These are phyloP conservation scores for Muricea muricata DNA, from an alignment of 92 coral and sea anemone species.

Conservation along the genomic window DNA sequence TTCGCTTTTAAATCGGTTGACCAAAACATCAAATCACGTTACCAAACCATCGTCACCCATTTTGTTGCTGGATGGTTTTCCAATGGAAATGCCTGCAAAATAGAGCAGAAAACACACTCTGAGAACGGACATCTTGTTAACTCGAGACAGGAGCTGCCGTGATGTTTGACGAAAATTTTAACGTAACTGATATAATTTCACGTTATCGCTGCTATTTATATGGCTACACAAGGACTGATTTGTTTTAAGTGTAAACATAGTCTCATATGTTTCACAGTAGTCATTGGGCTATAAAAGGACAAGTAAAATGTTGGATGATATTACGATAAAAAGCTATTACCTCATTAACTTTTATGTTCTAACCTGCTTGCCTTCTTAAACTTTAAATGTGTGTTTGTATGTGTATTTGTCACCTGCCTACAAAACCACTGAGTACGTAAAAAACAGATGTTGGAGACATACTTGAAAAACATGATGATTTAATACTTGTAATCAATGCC, in stretches of 20 bases:
- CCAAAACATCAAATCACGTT: no score
- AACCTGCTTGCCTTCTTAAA: not conserved
- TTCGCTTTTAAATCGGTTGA: no score
- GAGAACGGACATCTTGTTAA: not conserved
- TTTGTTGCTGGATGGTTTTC: not conserved
- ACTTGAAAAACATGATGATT: no score
- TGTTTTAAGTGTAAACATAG: no score
- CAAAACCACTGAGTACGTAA: not conserved
- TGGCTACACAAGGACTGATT: no score
- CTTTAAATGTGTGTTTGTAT: constrained; percentile 1
- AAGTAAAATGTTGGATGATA: no score
- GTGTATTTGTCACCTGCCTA: not conserved
- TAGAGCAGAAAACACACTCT: not conserved
- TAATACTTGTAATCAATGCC: no score
- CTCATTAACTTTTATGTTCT: not conserved
- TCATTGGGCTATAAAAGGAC: no score
- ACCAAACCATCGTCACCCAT: no score
- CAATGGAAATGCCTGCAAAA: not conserved
- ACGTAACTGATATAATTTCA: no score
- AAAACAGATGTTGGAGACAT: not conserved
- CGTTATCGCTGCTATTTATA: no score
- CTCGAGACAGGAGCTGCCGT: not conserved
- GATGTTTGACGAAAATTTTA: not conserved
- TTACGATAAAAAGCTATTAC: not conserved
- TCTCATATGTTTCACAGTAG: no score